Conservation (phyloP, 2,113 vertebrate species). For the Cochlearius cochlearius region DNA sequence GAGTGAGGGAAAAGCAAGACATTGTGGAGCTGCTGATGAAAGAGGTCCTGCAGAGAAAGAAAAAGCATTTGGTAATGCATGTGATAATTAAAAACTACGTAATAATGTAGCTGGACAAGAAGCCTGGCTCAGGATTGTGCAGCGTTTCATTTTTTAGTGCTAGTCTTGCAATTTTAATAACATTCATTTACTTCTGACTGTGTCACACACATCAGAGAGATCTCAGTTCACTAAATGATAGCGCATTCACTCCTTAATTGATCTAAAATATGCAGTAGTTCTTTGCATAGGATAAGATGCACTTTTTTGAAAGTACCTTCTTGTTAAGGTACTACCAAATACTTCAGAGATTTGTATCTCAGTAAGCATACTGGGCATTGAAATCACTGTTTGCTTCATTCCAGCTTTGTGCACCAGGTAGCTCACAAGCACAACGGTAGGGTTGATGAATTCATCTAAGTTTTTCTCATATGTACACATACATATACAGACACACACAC, state of each 20-base stretch:
- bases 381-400: neutral
- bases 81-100: neutral
- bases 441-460: neutral
- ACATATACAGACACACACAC: neutral
- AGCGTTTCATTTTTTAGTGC: neutral
- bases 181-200: neutral
- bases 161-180: constrained; percentile 9
- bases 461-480: neutral
- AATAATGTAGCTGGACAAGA: neutral
- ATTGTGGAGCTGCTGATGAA: neutral
- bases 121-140: neutral
- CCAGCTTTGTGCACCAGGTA: neutral
- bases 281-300: neutral
- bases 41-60: neutral
- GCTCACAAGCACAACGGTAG: neutral
- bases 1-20: neutral
- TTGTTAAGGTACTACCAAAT: neutral
- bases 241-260: neutral
- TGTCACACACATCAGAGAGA: neutral
- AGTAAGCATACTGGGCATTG: neutral
- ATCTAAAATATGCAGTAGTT: neutral
- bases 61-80: neutral
- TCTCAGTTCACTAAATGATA: neutral
- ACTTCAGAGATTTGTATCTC: neutral
- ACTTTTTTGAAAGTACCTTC: neutral